phyloP scores from a whole-genome alignment of 2,113 vertebrate species.

The Suncus etruscus region DNA sequence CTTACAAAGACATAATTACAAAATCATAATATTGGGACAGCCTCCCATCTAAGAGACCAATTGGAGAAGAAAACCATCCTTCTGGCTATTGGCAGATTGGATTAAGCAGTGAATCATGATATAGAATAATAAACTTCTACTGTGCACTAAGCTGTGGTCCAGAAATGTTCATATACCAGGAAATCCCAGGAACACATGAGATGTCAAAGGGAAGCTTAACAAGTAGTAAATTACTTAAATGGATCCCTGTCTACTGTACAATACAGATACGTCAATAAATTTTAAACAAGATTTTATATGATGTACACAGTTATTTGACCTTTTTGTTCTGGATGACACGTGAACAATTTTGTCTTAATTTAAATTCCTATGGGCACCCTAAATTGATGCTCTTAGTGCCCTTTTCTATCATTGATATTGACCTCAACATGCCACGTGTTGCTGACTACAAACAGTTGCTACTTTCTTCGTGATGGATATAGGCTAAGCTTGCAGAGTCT shows the following conservation, averaged over 20 bases:
- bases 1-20: conserved; percentile 28
- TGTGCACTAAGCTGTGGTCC: background rate
- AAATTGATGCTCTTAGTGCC: background rate
- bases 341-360: conserved; percentile 12
- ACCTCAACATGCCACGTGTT: background rate
- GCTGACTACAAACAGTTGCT: background rate
- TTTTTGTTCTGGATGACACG: conserved; percentile 35
- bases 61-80: conserved; percentile 45
- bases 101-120: conserved; percentile 62
- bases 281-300: conserved; percentile 13
- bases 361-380: background rate
- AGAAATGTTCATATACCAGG: conserved; percentile 13
- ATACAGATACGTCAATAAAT: conserved; percentile 38
- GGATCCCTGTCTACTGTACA: background rate
- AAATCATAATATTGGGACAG: conserved; percentile 53
- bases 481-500: background rate
- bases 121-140: conserved; percentile 57
- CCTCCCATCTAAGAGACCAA: conserved; percentile 46
- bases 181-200: conserved; percentile 45
- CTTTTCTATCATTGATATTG: background rate
- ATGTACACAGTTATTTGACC: background rate
- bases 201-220: conserved; percentile 27
- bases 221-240: conserved; percentile 43
- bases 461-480: background rate
- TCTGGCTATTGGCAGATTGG: conserved; percentile 56